Evolutionary conservation across 1,140 invertebrate genomes (phyloP).

Genomic region (Orchesella cincta): DNA sequence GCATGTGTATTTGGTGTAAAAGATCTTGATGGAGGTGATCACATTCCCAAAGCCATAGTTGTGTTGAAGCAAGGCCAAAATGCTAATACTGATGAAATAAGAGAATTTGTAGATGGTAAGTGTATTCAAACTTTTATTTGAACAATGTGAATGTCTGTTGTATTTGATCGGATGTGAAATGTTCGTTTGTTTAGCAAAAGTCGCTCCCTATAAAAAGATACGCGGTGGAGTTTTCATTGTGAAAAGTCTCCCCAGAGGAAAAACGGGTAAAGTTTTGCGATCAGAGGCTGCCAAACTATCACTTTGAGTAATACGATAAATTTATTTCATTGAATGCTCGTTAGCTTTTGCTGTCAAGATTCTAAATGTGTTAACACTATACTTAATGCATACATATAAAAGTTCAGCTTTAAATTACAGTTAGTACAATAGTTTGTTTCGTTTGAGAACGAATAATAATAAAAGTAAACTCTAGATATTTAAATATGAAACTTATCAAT

Average conservation of each 20-base stretch:
- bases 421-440: no score
- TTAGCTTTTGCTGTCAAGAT: no score
- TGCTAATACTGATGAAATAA: conserved; percentile 34
- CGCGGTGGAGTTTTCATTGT: conserved; percentile 48
- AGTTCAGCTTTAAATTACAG: no score
- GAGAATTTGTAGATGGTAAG: conserved; percentile 42
- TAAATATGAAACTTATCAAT: no score
- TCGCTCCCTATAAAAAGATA: conserved; percentile 49
- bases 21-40: conserved; percentile 50
- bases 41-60: conserved; percentile 45
- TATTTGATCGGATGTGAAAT: no score
- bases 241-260: conserved; percentile 41
- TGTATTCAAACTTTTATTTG: background rate
- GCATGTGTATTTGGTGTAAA: conserved; percentile 52
- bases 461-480: no score
- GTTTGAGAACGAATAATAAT: no score
- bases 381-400: no score
- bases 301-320: no score
- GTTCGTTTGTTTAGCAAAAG: conserved; percentile 50
- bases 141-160: background rate
- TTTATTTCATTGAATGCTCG: no score
- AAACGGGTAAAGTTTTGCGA: conserved; percentile 47
- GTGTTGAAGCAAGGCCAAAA: conserved; percentile 35
- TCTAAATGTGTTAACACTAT: no score
- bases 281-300: conserved; percentile 37